Evolutionary conservation across 2,113 vertebrate genomes (phyloP), one percentile per base, ranked within the genome.

Genomic region (Hipposideros armiger): DNA sequence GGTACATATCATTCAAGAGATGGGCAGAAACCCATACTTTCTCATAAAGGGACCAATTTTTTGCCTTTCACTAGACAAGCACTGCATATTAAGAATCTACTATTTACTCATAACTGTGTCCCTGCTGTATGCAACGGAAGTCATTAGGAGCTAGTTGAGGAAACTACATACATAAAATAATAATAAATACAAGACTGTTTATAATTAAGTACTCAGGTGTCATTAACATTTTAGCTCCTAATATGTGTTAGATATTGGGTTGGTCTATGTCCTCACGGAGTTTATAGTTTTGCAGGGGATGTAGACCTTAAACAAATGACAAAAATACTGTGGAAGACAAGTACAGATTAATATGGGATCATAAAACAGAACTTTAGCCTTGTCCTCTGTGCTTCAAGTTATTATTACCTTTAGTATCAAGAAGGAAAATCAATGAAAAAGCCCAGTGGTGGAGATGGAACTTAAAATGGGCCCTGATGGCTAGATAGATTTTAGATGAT

Each of bases 161-260:
- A 77, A 67, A 92, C 32, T 42, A 60, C 52, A 77, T 62, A 85
- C 32, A 70, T 40, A 82, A 95, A 95, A 77, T 83, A 87, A 74
- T 50, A 72, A 56, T 62, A 8, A 93, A 36, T 45, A 11, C 26
- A 96, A 89, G 50, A 60, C 26, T 66, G 0, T 69, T 10, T 86
- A 11, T 82, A 32, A 50, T 60, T 72, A 87, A 74, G 64, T 56
- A 83, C 15, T 82, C 10, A 26, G 19, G 3, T 50, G 45, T 77
- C 15, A 20, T 45, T 85, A 87, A 54, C 22, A 78, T 40, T 80
- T 77, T 54, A 80, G 50, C 17, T 83, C 45, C 77, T 81, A 2
- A 64, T 47, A 77, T 56, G 47, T 84, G 36, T 88, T 74, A n/a
- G 30, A 11, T 40, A 47, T 92, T 70, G 15, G 11, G 26, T 78